A percentile compares a stretch with the other conserved stretches of the same genome.
These are phyloP conservation scores for Drosophila sucinea DNA, from an alignment of 1,140 invertebrate genomes.

Conservation along the genomic window DNA sequence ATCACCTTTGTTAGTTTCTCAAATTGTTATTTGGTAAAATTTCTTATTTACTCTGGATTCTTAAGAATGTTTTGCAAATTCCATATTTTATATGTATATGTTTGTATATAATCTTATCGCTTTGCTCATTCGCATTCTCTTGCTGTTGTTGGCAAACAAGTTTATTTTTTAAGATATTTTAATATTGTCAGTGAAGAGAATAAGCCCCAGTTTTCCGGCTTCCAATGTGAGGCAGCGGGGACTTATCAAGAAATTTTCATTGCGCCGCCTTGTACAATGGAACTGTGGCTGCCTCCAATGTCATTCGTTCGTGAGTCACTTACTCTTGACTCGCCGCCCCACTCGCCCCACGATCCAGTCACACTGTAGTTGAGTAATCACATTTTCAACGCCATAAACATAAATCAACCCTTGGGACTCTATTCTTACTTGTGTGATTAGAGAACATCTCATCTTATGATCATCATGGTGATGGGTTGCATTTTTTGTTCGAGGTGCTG, in stretches of 20 bases:
- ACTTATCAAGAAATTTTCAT: neutral
- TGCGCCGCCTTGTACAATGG: neutral
- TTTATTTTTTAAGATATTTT: neutral
- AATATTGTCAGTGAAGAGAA: neutral
- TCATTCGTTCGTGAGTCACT: neutral
- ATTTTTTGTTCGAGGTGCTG: neutral
- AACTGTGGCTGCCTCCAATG: neutral
- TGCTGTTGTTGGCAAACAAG: slow-evolving; percentile 3
- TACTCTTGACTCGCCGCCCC: neutral
- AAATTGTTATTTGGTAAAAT: neutral
- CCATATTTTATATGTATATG: neutral
- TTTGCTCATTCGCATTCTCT: neutral
- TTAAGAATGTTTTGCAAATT: neutral
- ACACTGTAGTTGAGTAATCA: no score
- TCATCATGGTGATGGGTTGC: neutral
- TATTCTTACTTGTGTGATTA: neutral
- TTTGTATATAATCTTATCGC: slow-evolving; percentile 10
- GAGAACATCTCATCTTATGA: neutral
- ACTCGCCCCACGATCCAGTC: no score
- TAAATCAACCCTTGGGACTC: neutral
- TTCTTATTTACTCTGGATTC: neutral
- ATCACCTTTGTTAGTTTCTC: neutral
- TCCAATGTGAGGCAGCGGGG: neutral
- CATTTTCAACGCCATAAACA: no score
- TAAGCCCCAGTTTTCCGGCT: neutral